Evolutionary conservation across 2,888 invertebrate genomes (phyloP).

Genomic region (Stenodera caucasica): DNA sequence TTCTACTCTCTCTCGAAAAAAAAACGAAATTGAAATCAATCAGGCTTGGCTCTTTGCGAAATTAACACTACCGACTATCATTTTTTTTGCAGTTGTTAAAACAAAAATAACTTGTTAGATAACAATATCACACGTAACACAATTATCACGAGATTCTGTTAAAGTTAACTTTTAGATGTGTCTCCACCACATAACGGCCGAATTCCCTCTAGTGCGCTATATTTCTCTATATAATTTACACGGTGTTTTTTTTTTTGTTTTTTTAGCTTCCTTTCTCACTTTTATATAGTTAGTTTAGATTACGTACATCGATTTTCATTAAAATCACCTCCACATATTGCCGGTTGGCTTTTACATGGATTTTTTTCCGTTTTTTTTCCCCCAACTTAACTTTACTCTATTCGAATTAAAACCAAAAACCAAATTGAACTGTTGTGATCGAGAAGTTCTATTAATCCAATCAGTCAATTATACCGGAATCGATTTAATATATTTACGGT

Average conservation of each 20-base stretch:
- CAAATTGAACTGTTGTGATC: too few relatives aligned
- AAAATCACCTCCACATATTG: not conserved
- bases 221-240: constrained; percentile 2
- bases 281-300: not conserved
- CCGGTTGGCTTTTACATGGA: not conserved
- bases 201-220: not conserved
- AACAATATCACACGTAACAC: not conserved
- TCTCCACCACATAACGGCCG: not conserved
- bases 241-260: not conserved
- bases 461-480: too few relatives aligned
- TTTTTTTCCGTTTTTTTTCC: not conserved
- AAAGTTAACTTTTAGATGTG: not conserved
- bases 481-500: too few relatives aligned
- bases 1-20: not conserved
- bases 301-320: constrained; percentile 5
- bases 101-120: not conserved
- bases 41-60: not conserved
- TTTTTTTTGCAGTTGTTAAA: too few relatives aligned
- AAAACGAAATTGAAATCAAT: not conserved
- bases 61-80: not conserved
- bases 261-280: not conserved
- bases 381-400: not conserved
- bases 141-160: not conserved
- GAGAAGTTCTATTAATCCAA: too few relatives aligned
- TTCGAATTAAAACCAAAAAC: too few relatives aligned